These are phyloP conservation scores for Cettia cetti DNA, from an alignment of 2,113 vertebrate species.

Conservation along the genomic window DNA sequence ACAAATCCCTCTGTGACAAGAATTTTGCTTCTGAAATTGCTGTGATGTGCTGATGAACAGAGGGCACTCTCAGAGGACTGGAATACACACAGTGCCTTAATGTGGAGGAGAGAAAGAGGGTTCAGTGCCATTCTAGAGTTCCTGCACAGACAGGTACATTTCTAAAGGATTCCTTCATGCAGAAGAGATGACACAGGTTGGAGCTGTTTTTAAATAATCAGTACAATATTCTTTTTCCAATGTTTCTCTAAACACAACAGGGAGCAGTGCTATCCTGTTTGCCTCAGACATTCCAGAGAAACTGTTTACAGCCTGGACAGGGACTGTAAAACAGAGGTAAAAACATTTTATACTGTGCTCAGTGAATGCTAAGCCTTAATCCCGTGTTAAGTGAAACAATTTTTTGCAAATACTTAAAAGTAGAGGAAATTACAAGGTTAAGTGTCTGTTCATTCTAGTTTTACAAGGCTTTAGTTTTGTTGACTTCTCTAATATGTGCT, in stretches of 20 bases:
- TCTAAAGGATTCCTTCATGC: not conserved
- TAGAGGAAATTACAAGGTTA: not conserved
- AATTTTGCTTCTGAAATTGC: not conserved
- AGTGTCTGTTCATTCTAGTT: not conserved
- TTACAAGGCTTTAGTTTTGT: not conserved
- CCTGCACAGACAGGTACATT: not conserved
- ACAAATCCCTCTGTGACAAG: not conserved
- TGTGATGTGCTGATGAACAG: not conserved
- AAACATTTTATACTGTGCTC: not conserved
- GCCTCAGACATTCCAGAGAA: not conserved
- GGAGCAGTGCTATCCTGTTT: not conserved
- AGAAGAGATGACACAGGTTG: not conserved
- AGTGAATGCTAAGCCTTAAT: not conserved
- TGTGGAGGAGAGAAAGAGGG: not conserved
- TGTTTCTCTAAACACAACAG: not conserved
- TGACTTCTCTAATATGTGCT: not conserved
- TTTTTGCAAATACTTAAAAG: not conserved
- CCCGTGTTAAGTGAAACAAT: not conserved
- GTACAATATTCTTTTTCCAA: not conserved
- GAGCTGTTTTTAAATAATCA: not conserved
- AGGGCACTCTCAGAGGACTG: not conserved
- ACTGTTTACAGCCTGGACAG: not conserved
- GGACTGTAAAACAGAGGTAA: not conserved
- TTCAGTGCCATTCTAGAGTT: not conserved
- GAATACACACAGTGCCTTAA: not conserved